Evolutionary conservation across 1,140 invertebrate genomes (phyloP), one percentile per base, ranked within the genome.

Genomic region (Belonocnema kinseyi): DNA sequence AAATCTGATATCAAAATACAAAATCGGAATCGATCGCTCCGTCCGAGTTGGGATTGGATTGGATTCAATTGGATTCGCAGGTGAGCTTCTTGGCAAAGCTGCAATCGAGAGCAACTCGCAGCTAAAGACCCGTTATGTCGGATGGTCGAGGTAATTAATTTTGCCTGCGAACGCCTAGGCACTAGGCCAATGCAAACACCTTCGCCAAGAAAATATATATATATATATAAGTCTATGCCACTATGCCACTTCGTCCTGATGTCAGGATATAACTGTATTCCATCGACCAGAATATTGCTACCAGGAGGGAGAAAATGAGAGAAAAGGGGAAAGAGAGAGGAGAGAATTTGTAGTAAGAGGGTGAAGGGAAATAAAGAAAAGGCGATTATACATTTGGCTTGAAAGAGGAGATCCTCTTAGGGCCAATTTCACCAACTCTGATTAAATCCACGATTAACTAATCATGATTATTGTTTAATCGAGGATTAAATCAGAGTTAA

Each of bases 131-230:
- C 89, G 90, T 91, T 91, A 91, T 84, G 86, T 88, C 85, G 86
- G 78, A 79, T 79, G 85, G 82, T 90, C 89, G 85, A 85, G 88
- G 88, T 90, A 91, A 91, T 91, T 91, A 91, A 91, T 90, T 90
- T 90, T 84, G 83, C 82, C 81, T 78, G 84, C 86, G 79, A 86
- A 86, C 84, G 82, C 74, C 82, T 86, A 87, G 86, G 83, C 88
- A 90, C 89, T 90, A 90, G 89, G 89, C 89, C 89, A 90, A 90
- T 89, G 89, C 88, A 88, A 90, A 90, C 89, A 89, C 88, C 89
- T 90, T 89, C 82, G 84, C 83, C 80, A 84, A 70, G 80, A 70
- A 79, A 33, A 33, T 2, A 26, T 7, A 51, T 5, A 40, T 10
- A 40, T 40, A 40, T 11, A 46, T 7, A 72, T 26, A 74, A 74